phyloP scores from a whole-genome alignment of 2,113 vertebrate genomes.

The Seriola aureovittata region DNA sequence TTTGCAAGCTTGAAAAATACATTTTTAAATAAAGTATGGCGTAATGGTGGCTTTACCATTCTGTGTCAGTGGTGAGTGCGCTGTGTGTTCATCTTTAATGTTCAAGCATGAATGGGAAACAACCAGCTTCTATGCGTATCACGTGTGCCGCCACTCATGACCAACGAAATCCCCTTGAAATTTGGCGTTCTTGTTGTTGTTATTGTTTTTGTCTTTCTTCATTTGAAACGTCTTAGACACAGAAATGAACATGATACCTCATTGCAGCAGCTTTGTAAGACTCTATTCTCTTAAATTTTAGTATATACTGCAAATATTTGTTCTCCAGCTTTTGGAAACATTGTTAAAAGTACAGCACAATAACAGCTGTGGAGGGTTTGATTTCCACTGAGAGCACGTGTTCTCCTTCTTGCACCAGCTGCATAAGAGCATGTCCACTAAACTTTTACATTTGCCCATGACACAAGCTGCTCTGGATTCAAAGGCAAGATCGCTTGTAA shows the following conservation, averaged over 20 bases:
- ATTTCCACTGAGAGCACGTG: background rate
- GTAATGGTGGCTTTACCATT: background rate
- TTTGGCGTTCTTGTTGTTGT: background rate
- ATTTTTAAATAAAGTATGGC: background rate
- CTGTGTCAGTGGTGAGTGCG: background rate
- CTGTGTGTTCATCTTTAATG: conserved; percentile 3
- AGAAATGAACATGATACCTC: background rate
- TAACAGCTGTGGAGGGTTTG: background rate
- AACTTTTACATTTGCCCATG: conserved; percentile 37
- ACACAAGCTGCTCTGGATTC: conserved; percentile 1
- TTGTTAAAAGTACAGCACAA: background rate
- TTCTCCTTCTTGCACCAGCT: conserved; percentile 11
- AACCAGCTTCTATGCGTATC: background rate
- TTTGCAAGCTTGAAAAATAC: conserved; percentile 7
- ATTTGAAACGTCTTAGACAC: background rate
- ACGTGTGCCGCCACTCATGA: no score
- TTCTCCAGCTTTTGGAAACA: background rate
- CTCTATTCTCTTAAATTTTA: background rate
- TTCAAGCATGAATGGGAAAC: background rate
- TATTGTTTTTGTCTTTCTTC: background rate
- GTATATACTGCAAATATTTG: background rate
- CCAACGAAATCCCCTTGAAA: background rate
- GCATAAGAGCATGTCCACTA: conserved; percentile 17
- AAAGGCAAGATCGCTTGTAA: conserved; percentile 12
- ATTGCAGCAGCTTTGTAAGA: background rate